Base-by-base conservation (phyloP, 2,797 vertebrate genomes). In the Mus caroli region DNA sequence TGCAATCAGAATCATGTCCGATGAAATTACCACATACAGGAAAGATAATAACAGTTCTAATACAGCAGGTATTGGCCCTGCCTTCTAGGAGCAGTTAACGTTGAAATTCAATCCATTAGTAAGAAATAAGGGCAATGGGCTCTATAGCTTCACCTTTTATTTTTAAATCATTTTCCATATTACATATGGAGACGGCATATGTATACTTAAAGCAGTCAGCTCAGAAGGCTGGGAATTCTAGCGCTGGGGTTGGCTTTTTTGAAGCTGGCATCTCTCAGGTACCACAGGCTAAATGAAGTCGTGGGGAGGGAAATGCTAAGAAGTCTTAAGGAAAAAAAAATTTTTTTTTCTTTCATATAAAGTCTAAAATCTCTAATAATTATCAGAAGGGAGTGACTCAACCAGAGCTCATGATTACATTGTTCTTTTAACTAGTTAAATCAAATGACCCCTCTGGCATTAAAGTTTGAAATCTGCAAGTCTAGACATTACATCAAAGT, bases 401-500 rank as follows among this genome's bases (percentile, higher is more conserved):
- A 96, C 93, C 78, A 95, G 95, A 56, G 92, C 96, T 97, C 96
- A 96, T 60, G 52, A 71, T 56, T 92, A 88, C 43, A 75, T 94
- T 97, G 97, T 97, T 96, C 97, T 97, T 97, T 96, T 96, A 98
- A 97, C 97, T 91, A 96, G 97, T 94, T 98, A 97, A 98, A 97
- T 97, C 97, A 97, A 98, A 97, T 97, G 98, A 98, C 98, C 98
- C 98, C 97, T 97, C 96, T 87, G 97, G 97, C 91, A 96, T 96
- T 87, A 98, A 96, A 96, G 98, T 95, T 97, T 98, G 98, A 98
- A 98, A 98, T 97, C 97, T 97, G 88, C 96, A 95, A 98, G 98
- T 98, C 98, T 98, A 98, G 98, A 98, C 98, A 98, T 98, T 97
- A 98, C 98, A 98, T 98, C 98, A 98, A 98, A 98, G 98, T 98